Base-by-base conservation (phyloP, 2,888 invertebrate species). In the Micropterix aruncella region DNA sequence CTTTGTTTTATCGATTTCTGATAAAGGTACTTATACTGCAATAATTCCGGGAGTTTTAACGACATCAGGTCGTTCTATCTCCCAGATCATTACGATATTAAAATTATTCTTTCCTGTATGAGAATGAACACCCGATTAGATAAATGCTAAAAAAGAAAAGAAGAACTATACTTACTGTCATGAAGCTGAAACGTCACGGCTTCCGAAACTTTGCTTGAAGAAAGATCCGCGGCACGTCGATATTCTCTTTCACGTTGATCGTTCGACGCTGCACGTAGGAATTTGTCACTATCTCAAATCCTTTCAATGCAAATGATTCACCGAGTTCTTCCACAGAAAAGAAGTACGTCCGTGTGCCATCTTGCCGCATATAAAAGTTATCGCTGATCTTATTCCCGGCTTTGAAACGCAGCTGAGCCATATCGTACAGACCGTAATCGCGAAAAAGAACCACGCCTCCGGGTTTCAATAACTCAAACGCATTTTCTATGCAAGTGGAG, bases 361-460 rank as follows among this genome's bases (percentile, higher is more conserved):
- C 97, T 62, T 96, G 96, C 15, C 97, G 70, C 74, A 92, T 87
- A 59, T 97, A 99, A 54, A 94, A 87, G 59, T 93, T 89, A 2
- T 96, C 93, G 0, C 79, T 64, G 42, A 97, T 86, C 62, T 96
- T 95, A 57, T 90, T 83, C 0, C 94, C 95, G 0, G 91, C 79
- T 49, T 89, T 86, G 60, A 99, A 99, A 27, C 97, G 73, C 42
- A 97, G 58, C 69, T 96, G 95, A 0, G 97, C 91, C 85, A 96
- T 91, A 60, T 97, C 97, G 57, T 93, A 86, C 0, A 91, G 67
- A 0, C 93, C 97, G 62, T 97, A 99, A 63, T 97, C 97, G 48
- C 97, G 68, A 52, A 97, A 84, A 15, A 97, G 62, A 2, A 97
- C 59, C 27, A 85, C 59, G 1, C 95, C 96, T 2, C 86, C 90